These are phyloP conservation scores for Cynocephalus volans DNA, from an alignment of 2,113 vertebrate genomes.

Conservation along the genomic window DNA sequence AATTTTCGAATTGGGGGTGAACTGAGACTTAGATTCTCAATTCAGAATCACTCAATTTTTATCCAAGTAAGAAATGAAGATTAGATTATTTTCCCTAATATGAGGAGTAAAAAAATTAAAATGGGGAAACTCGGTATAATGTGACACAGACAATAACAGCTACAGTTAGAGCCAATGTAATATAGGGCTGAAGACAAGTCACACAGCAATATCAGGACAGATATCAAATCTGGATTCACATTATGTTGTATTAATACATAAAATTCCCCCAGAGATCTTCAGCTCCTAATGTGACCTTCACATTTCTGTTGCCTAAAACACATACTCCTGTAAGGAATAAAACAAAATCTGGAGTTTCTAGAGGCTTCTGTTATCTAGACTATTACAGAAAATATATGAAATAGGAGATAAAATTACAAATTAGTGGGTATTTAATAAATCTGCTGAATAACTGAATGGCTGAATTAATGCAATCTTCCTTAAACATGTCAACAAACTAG, in stretches of 20 bases:
- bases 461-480: not conserved
- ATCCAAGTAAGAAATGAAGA: slow-evolving; percentile 47
- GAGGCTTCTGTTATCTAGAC: not conserved
- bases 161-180: not conserved
- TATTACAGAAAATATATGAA: not conserved
- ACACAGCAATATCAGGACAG: not conserved
- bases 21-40: not conserved
- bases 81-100: slow-evolving; percentile 9
- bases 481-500: not conserved
- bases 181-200: not conserved
- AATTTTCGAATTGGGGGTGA: slow-evolving; percentile 31
- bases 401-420: not conserved
- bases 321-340: not conserved
- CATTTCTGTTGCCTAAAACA: not conserved
- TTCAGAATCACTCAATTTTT: slow-evolving; percentile 6
- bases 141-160: not conserved
- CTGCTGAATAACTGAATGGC: not conserved
- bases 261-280: not conserved
- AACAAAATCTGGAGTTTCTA: not conserved
- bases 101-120: not conserved
- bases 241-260: not conserved
- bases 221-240: not conserved
- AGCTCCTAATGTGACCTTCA: not conserved
- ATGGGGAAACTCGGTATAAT: not conserved
- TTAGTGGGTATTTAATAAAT: not conserved